Evolutionary conservation across 1,140 invertebrate species (phyloP).

Genomic region (Armadillidium nasatum): DNA sequence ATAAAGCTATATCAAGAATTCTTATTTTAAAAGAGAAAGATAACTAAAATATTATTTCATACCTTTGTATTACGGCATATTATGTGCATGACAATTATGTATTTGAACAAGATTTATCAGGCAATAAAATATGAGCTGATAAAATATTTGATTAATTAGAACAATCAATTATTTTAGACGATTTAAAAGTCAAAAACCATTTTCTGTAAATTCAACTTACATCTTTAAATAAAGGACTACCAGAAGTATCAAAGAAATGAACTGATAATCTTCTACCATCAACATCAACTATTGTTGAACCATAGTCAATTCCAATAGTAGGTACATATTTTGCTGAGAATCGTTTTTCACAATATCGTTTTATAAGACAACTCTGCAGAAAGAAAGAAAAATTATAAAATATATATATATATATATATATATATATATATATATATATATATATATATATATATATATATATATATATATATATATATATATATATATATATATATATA

Average conservation of each 20-base stretch:
- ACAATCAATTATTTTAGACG: no score
- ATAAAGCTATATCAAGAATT: no score
- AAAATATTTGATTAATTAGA: no score
- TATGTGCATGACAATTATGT: no score
- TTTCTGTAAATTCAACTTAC: slow-evolving; percentile 39
- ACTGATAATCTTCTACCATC: slow-evolving; percentile 51
- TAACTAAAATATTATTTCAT: no score
- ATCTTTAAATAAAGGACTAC: slow-evolving; percentile 54
- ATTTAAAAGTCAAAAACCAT: no score
- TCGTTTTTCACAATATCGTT: slow-evolving; percentile 55
- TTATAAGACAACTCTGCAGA: slow-evolving; percentile 53
- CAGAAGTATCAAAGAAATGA: slow-evolving; percentile 55
- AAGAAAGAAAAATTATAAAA: background rate
- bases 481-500: background rate
- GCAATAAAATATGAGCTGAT: no score
- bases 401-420: background rate
- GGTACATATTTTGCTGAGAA: slow-evolving; percentile 54
- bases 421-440: background rate
- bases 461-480: background rate
- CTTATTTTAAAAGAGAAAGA: no score
- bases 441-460: background rate
- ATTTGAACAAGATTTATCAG: no score
- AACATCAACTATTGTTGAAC: slow-evolving; percentile 52
- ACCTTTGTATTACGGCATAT: no score
- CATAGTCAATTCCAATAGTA: slow-evolving; percentile 56